These are phyloP conservation scores for Anisognathus igniventris DNA, from an alignment of 2,797 vertebrate genomes.

Conservation along the genomic window DNA sequence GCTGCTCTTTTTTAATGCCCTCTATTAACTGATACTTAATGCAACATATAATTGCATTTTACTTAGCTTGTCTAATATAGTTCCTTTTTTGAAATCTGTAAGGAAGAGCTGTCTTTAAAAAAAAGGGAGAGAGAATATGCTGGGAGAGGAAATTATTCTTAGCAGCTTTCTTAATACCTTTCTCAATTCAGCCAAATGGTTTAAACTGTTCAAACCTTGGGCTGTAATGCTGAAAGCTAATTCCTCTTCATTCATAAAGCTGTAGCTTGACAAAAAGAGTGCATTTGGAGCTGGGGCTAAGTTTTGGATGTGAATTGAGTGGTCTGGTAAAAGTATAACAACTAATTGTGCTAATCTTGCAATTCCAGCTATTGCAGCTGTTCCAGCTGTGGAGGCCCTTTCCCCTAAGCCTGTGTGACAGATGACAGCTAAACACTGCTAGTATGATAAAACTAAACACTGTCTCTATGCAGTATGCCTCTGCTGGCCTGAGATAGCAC, in stretches of 20 bases:
- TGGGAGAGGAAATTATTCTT: not conserved
- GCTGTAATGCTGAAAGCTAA: not conserved
- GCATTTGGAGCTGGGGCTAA: not conserved
- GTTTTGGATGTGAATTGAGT: not conserved
- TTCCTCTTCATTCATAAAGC: not conserved
- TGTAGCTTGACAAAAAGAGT: not conserved
- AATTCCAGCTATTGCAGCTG: constrained; percentile 26
- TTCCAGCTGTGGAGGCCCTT: constrained; percentile 29
- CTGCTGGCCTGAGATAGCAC: constrained; percentile 6
- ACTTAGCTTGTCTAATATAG: not conserved
- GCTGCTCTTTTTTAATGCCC: not conserved
- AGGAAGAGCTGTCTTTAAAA: not conserved
- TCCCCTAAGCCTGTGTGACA: constrained; percentile 22
- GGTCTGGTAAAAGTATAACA: not conserved
- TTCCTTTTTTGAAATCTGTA: not conserved
- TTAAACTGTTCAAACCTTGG: not conserved
- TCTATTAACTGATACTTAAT: not conserved
- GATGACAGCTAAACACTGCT: constrained; percentile 1
- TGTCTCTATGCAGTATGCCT: not conserved
- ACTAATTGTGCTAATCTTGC: constrained; percentile 10
- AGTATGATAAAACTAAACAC: constrained; percentile 14
- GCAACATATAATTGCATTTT: not conserved
- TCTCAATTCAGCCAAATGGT: not conserved
- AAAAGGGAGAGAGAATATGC: not conserved
- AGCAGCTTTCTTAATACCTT: not conserved